Percentiles rank a stretch among this genome's conserved stretches.
These are phyloP conservation scores for Phyto melanocephala DNA, from an alignment of 2,888 invertebrate species.

Conservation along the genomic window DNA sequence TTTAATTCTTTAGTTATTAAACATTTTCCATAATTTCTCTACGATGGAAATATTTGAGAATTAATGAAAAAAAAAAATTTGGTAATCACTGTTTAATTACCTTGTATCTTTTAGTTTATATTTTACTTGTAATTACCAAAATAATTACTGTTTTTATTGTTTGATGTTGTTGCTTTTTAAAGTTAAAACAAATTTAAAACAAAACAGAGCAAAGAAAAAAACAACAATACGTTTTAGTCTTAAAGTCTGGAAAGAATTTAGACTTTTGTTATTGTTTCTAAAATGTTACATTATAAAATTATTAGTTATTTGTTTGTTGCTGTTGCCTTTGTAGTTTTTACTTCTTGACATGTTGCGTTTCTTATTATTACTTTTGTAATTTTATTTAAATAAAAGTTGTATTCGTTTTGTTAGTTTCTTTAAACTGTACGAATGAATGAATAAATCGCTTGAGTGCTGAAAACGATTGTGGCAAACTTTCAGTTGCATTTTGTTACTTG, in stretches of 20 bases:
- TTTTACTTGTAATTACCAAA: constrained; percentile 35
- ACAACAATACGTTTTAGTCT: neutral
- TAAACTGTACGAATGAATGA: neutral
- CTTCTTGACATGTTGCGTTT: constrained; percentile 60
- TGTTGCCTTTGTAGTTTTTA: constrained; percentile 39
- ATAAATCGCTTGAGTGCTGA: constrained; percentile 65
- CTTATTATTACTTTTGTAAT: constrained; percentile 52
- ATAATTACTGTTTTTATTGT: constrained; percentile 22
- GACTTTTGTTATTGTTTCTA: constrained; percentile 32
- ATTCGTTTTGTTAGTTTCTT: constrained; percentile 38
- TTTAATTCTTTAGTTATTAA: no score
- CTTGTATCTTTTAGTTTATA: neutral
- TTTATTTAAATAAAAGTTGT: constrained; percentile 49
- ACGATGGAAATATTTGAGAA: no score
- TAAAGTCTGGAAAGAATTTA: constrained; percentile 21
- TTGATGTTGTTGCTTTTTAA: constrained; percentile 11
- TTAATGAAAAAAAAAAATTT: no score
- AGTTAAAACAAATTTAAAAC: no score
- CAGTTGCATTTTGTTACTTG: constrained; percentile 71
- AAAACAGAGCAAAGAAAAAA: neutral
- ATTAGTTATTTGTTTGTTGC: constrained; percentile 28
- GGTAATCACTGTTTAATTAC: no score
- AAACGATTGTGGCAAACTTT: constrained; percentile 65
- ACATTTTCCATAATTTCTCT: no score
- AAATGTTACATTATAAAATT: constrained; percentile 42